phyloP scores from a whole-genome alignment of 2,113 vertebrate genomes.

The Neotragus pygmaeus region DNA sequence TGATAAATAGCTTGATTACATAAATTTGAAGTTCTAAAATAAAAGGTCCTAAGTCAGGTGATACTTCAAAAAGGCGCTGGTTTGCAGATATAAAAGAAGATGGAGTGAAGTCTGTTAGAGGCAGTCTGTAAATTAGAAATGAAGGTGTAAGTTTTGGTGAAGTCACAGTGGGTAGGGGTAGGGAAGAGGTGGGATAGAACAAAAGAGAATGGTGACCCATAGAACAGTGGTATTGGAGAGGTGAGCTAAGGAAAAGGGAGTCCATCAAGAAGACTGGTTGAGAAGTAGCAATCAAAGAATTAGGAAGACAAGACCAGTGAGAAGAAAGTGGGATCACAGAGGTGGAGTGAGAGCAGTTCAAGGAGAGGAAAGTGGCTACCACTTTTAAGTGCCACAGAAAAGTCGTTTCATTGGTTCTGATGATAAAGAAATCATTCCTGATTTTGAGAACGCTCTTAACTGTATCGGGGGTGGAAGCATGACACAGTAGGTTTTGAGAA shows the following conservation, averaged over 20 bases:
- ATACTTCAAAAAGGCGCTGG: background rate
- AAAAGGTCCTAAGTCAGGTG: background rate
- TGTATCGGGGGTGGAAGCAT: background rate
- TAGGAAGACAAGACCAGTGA: background rate
- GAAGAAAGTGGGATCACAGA: background rate
- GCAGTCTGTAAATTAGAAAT: background rate
- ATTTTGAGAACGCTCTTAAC: background rate
- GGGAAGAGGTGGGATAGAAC: background rate
- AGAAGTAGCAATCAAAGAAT: background rate
- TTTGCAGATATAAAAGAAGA: background rate
- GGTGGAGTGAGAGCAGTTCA: background rate
- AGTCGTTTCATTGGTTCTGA: background rate
- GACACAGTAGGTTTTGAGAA: background rate
- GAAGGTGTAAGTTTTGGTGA: background rate
- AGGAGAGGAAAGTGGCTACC: background rate
- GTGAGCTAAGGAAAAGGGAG: background rate
- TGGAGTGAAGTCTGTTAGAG: background rate
- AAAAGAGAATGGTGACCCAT: background rate
- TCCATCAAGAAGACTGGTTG: background rate
- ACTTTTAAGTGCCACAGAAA: background rate
- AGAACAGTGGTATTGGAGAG: background rate
- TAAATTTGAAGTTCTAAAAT: constrained; percentile 12
- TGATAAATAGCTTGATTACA: constrained; percentile 7
- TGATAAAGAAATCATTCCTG: background rate
- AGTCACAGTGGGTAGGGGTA: background rate